Percentiles rank a stretch among this genome's conserved stretches.
Conservation (phyloP, 2,888 invertebrate genomes). For the Drosophila nr. perissopoda region DNA sequence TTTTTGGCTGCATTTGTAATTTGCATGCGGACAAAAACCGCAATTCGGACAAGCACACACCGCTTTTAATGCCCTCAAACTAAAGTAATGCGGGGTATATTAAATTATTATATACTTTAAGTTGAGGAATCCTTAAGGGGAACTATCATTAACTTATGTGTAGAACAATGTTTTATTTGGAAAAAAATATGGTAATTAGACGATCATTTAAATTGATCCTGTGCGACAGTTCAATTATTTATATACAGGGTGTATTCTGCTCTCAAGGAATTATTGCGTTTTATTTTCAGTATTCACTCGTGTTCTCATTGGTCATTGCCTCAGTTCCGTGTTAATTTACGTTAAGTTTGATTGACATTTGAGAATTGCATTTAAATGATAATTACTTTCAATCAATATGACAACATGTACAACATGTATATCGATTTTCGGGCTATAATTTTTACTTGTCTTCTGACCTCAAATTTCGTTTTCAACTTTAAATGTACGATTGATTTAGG, state of each 20-base stretch:
- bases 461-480: too few species aligned
- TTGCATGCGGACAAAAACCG: conserved; percentile 39
- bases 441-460: too few species aligned
- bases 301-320: neutral
- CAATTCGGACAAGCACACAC: conserved; percentile 25
- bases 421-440: too few species aligned
- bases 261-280: neutral
- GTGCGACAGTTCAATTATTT: neutral
- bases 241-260: neutral
- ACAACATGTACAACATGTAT: too few species aligned
- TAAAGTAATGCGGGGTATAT: neutral
- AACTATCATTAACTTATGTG: neutral
- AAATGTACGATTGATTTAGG: too few species aligned
- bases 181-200: neutral
- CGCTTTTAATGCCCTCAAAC: conserved; percentile 16
- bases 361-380: neutral
- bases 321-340: neutral
- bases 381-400: neutral
- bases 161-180: neutral
- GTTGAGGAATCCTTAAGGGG: neutral
- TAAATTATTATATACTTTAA: neutral
- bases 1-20: conserved; percentile 53
- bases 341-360: neutral
- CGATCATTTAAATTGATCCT: neutral
- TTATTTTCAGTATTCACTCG: neutral